Conservation (phyloP, 2,797 vertebrate genomes). For the Pseudochromis fuscus region DNA sequence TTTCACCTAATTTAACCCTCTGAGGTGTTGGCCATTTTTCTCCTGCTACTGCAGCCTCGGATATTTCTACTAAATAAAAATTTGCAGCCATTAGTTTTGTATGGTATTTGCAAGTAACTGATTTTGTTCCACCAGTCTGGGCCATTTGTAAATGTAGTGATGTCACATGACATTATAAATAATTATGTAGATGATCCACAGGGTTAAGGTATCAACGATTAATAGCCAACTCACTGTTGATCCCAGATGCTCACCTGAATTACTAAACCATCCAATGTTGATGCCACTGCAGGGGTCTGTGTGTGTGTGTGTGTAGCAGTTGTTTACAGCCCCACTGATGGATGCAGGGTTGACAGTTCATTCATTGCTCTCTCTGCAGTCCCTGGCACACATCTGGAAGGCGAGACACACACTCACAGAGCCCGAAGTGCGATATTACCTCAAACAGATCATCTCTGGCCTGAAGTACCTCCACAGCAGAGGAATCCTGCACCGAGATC, state of each 20-base stretch:
- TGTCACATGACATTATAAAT: background rate
- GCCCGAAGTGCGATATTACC: slow-evolving; percentile 98
- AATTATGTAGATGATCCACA: background rate
- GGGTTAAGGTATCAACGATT: background rate
- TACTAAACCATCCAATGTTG: background rate
- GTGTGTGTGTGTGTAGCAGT: background rate
- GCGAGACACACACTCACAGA: slow-evolving; percentile 95
- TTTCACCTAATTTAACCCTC: background rate
- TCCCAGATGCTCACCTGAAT: slow-evolving; percentile 1
- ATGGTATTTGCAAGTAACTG: background rate
- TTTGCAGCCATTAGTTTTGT: background rate
- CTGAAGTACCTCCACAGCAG: slow-evolving; percentile 97
- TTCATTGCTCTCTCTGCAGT: slow-evolving; percentile 83
- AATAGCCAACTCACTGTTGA: background rate
- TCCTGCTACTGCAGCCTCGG: background rate
- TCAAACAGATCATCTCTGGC: slow-evolving; percentile 95
- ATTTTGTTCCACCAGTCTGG: background rate
- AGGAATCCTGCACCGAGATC: slow-evolving; percentile 95
- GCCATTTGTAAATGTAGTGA: background rate
- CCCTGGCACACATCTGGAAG: slow-evolving; percentile 98
- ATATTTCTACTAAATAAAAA: background rate
- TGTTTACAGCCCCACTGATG: slow-evolving; percentile 24
- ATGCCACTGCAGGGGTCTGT: background rate
- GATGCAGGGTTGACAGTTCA: slow-evolving; percentile 34
- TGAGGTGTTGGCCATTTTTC: background rate